Base-by-base conservation (phyloP, 2,797 vertebrate species). In the Martes flavigula region DNA sequence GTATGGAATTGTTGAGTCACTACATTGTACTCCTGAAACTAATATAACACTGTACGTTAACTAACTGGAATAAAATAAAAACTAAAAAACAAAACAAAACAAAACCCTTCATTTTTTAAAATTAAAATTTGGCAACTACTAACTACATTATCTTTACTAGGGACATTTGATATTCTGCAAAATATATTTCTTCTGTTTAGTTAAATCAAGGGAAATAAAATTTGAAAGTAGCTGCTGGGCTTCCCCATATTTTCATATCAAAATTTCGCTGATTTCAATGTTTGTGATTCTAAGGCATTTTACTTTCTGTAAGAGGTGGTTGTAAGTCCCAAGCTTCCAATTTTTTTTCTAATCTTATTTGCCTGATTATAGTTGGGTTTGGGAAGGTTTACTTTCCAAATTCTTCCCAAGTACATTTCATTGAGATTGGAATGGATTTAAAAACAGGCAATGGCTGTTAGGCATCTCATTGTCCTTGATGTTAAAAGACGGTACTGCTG, bases 381-480 rank as follows among this genome's bases (percentile, higher is more conserved):
- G 43, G 25, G 60, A 95, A 94, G 35, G 32, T 89, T 97, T 97
- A 54, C 87, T 97, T 97, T 94, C 68, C 70, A 91, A 96, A 96
- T 94, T 96, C 87, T 92, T 97, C 62, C 87, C 78, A 91, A 94
- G 92, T 87, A 97, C 38, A 35, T 95, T 97, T 93, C n/a, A 84
- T 56, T 91, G 91, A 97, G 73, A 92, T 93, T 95, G 58, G 82
- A 98, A 97, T 96, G 73, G 62, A 84, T 97, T 97, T 94, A 91
- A 94, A 98, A 97, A 96, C 95, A 89, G 70, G 93, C 68, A 97
- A 95, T 94, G 95, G 90, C 92, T 97, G 88, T 97, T 97, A 96
- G 72, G 60, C 92, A 96, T 88, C 81, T 84, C 96, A 96, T 96
- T 97, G 81, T 96, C 95, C 97, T 97, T 97, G 87, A 70, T 92